Percentiles rank a stretch among this genome's conserved stretches.
Conservation (phyloP, 2,888 invertebrate species). For the Polyploca ridens region DNA sequence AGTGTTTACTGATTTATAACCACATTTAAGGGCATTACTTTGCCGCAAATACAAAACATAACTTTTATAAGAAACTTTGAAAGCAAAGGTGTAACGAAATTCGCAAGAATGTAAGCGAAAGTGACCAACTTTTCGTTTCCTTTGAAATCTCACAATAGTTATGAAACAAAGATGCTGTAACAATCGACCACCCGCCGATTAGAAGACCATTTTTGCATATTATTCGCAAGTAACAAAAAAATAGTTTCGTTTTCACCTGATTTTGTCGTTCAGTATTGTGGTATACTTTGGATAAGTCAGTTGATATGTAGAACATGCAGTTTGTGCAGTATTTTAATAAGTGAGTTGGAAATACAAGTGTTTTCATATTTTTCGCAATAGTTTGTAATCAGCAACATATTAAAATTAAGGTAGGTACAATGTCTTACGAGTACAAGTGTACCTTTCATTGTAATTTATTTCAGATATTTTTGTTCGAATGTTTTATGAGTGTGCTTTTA, state of each 20-base stretch:
- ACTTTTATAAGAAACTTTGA: constrained; percentile 65
- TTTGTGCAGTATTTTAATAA: background rate
- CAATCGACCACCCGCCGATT: constrained; percentile 76
- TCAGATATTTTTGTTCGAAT: too few relatives aligned
- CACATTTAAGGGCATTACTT: constrained; percentile 52
- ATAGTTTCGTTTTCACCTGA: constrained; percentile 66
- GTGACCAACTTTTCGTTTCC: constrained; percentile 54
- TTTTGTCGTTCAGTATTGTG: constrained; percentile 53
- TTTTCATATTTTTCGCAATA: constrained; percentile 26
- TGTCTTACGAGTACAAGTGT: too few relatives aligned
- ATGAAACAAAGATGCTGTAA: constrained; percentile 31
- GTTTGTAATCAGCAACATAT: too few relatives aligned
- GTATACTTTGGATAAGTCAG: constrained; percentile 49
- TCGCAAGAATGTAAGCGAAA: constrained; percentile 71
- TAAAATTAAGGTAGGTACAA: too few relatives aligned
- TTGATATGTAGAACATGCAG: constrained; percentile 19
- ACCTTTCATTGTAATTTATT: too few relatives aligned
- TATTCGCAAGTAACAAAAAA: constrained; percentile 65
- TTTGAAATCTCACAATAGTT: constrained; percentile 22
- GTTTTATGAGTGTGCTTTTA: too few relatives aligned
- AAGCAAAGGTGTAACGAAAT: constrained; percentile 37
- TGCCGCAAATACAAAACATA: constrained; percentile 68
- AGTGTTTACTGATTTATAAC: constrained; percentile 76
- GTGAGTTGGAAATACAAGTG: background rate
- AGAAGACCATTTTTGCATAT: constrained; percentile 68